Base-by-base conservation (phyloP, 1,140 invertebrate genomes). In the Drosophila ogumai region DNA sequence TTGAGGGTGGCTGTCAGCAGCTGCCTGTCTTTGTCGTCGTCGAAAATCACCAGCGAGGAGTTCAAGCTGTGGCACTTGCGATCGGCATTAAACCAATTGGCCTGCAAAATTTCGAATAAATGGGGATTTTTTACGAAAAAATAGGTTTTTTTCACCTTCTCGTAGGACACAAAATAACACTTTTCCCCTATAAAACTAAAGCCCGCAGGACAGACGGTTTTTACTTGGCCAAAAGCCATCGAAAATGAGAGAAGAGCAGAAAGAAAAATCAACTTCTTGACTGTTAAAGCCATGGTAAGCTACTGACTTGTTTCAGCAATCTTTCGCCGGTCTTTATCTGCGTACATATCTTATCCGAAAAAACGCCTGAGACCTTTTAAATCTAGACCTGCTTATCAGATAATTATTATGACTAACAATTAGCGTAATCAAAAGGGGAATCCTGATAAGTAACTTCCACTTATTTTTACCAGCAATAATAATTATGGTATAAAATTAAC, bases 401-500 rank as follows among this genome's bases (percentile, higher is more conserved):
- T 46, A 38, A 69, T 40, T 43, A 46, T 38, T 17, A 34, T 69
- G 67, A 69, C 15, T 46, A 67, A 56, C 9, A 19, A n/a, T 31
- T 4, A 31, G 3, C 13, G 7, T 38, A 32, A 69, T 71, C 64
- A 25, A 34, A 28, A 13, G 32, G 41, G 64, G 34, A 67, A 50
- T 65, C 43, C 66, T 44, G 69, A 73, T 73, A 71, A 59, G 38
- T 22, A 17, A 44, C 22, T 32, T 64, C 15, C 4, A 60, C 1
- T 22, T 59, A 55, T 38, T 52, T 17, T 49, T 47, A 56, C 15
- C 46, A 9, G 4, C 13, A 22, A 34, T 19, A 79, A 82, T 77
- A 79, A 82, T 77, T 79, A 44, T 75, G 65, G 56, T 74, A 77
- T 60, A 69, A 65, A 67, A 57, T 43, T 63, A 22, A 40, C 55